Base-by-base conservation (phyloP, 2,888 invertebrate genomes). In the Anaspis maculata region DNA sequence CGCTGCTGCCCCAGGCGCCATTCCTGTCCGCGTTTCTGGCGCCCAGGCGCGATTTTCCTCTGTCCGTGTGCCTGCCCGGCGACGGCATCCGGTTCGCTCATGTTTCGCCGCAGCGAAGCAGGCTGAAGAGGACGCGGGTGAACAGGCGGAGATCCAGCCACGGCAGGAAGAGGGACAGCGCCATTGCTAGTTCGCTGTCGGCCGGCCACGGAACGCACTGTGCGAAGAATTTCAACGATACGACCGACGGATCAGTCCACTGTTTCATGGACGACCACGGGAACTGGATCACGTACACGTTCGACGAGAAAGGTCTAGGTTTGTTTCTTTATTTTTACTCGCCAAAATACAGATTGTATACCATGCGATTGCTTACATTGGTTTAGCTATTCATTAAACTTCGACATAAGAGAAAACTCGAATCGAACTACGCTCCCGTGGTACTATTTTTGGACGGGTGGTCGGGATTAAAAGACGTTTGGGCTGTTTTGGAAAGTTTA, bases 261-360 rank as follows among this genome's bases (percentile, higher is more conserved):
- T 87, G 82, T 59, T 88, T 87, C 54, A 77, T 83, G 61, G 89
- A 90, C 53, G 88, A 89, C 56, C 77, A 78, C 50, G 88, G 87
- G 24, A 83, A 86, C 52, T 89, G 88, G 85, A 76, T 86, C 66
- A 84, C 87, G 0, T 85, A 85, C 52, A 85, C 87, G 0, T 90
- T 91, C 57, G 85, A 88, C 50, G 85, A 86, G 51, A 82, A 81
- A 48, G 79, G 80, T 46, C 67, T 73, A 1, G 74, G 76, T 48
- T 43, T 44, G 44, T 43, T n/a, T n/a, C n/a, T n/a, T n/a, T n/a
- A n/a, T n/a, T n/a, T n/a, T n/a, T 11, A n/a, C n/a, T n/a, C n/a
- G n/a, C n/a, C n/a, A n/a, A n/a, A n/a, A n/a, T n/a, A n/a, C n/a
- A n/a, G n/a, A n/a, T n/a, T n/a, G n/a, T n/a, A n/a, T n/a, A n/a